Evolutionary conservation across 2,113 vertebrate genomes (phyloP).

Genomic region (Chaetodon auriga): DNA sequence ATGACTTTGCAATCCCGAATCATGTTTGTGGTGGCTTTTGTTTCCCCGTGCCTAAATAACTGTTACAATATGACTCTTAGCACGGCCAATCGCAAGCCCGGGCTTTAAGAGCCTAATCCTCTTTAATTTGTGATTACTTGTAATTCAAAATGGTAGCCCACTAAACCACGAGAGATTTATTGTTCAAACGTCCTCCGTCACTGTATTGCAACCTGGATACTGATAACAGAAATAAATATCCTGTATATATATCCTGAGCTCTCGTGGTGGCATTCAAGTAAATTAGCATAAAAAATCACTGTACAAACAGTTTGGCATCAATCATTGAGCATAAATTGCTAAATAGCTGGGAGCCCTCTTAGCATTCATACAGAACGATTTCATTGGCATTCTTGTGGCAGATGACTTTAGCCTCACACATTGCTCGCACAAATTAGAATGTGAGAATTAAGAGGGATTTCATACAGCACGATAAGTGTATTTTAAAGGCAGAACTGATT

Average conservation of each 20-base stretch:
- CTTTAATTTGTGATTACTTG: conserved; percentile 79
- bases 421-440: conserved; percentile 70
- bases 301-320: conserved; percentile 76
- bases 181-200: conserved; percentile 72
- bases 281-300: conserved; percentile 74
- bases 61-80: conserved; percentile 67
- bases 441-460: conserved; percentile 73
- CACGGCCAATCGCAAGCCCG: conserved; percentile 62
- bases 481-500: conserved; percentile 76
- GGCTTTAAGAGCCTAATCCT: conserved; percentile 75
- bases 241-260: conserved; percentile 56
- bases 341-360: conserved; percentile 72
- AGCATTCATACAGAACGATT: conserved; percentile 66
- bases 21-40: conserved; percentile 60
- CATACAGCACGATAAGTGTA: conserved; percentile 66
- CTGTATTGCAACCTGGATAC: conserved; percentile 63
- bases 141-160: conserved; percentile 73
- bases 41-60: conserved; percentile 71
- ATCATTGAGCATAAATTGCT: conserved; percentile 69
- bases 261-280: conserved; percentile 68
- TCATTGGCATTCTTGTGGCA: conserved; percentile 69
- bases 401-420: conserved; percentile 70
- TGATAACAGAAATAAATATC: conserved; percentile 65
- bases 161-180: conserved; percentile 71
- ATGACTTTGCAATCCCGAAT: conserved; percentile 67